A percentile compares a stretch with the other conserved stretches of the same genome.
Evolutionary conservation across 2,113 vertebrate genomes (phyloP).

Genomic region (Pholis gunnellus): DNA sequence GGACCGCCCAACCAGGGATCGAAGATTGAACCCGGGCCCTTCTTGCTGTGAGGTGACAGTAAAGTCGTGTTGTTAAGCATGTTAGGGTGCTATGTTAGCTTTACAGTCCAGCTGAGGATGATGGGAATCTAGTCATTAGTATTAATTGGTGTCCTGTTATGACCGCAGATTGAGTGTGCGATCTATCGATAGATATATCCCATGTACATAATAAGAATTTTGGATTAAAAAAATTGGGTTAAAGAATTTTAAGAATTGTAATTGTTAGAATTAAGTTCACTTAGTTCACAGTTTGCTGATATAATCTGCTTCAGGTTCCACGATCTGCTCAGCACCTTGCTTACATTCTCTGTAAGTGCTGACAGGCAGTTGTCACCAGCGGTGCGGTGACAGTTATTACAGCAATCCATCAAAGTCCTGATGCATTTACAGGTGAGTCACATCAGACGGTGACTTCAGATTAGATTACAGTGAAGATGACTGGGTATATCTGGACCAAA

Average conservation of each 20-base stretch:
- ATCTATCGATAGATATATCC: neutral
- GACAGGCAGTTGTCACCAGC: constrained; percentile 46
- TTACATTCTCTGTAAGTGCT: constrained; percentile 35
- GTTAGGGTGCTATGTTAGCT: neutral
- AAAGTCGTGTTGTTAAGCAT: neutral
- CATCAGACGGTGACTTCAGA: constrained; percentile 65
- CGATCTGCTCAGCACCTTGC: neutral
- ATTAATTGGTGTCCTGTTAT: too few relatives aligned
- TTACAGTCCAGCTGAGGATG: neutral
- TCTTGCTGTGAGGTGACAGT: too few relatives aligned
- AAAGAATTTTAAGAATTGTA: neutral
- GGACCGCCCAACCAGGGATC: too few relatives aligned
- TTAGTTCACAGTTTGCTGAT: neutral
- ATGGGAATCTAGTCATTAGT: neutral
- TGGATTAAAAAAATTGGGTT: neutral
- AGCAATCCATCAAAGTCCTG: constrained; percentile 59
- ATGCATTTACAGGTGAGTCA: constrained; percentile 70
- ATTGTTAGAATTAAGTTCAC: neutral
- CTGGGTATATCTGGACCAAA: constrained; percentile 63
- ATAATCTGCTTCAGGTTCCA: neutral
- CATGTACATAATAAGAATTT: neutral
- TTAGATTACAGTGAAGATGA: constrained; percentile 65
- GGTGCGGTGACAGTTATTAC: constrained; percentile 44
- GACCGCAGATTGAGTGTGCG: neutral
- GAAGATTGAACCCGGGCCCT: too few relatives aligned